Base-by-base conservation (phyloP, 2,888 invertebrate genomes). In the Galerucella calmariensis region DNA sequence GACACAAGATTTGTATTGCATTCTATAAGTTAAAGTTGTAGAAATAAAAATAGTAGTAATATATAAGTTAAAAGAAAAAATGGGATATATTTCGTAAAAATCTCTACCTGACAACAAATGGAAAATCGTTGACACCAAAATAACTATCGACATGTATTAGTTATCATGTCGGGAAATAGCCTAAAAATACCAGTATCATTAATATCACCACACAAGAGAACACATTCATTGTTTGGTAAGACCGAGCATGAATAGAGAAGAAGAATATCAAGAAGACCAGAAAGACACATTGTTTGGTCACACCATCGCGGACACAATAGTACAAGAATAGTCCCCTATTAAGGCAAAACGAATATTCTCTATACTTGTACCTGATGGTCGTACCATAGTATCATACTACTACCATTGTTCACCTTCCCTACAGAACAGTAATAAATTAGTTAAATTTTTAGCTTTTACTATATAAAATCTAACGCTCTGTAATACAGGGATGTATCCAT, bases 391-490 rank as follows among this genome's bases (percentile, higher is more conserved):
- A 71, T 53, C 56, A 56, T 35, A 20, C n/a, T 58, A 78, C 79
- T 81, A 80, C 82, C 82, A 83, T 83, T 83, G 83, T 83, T 83
- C 81, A 81, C 82, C 79, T 79, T 75, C 73, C 77, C 76, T 74
- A 82, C 81, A 80, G 80, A 65, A 80, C 80, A 78, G 82, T 79
- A 83, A 84, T 84, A 84, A 84, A 84, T 84, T 83, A 82, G 82
- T 81, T 77, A 78, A 75, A 80, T 81, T 83, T 82, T 83, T 83
- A 82, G 77, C 77, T 77, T 80, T 81, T 81, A 79, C 81, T 83
- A 82, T 83, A 82, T 83, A 82, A 82, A 81, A 82, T 79, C 75
- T 77, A 78, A 77, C 78, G 73, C 75, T 65, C 11, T 2, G 16
- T 20, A 0, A 11, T 11, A 46, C 63, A 65, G 63, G 63, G 41